These are phyloP conservation scores for Pseudotriccus pelzelni DNA, from an alignment of 2,797 vertebrate genomes.

Conservation along the genomic window DNA sequence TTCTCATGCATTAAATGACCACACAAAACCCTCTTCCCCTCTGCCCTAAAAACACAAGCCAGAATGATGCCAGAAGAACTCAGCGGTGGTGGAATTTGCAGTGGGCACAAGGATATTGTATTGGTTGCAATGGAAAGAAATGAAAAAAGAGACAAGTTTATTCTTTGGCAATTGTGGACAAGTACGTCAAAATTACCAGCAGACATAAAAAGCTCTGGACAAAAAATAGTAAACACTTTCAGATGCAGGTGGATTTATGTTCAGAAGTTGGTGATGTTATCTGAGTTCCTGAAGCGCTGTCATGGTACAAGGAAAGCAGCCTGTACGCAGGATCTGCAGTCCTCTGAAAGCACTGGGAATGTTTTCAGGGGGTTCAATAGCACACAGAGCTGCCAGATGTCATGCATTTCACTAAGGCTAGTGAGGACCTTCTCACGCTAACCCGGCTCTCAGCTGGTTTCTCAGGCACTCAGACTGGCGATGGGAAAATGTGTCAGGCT, in stretches of 20 bases:
- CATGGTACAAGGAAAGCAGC: neutral
- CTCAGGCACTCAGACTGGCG: neutral
- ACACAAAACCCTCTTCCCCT: slow-evolving; percentile 48
- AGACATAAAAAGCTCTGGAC: neutral
- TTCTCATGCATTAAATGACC: slow-evolving; percentile 66
- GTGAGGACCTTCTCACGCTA: neutral
- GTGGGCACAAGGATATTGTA: neutral
- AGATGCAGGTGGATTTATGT: neutral
- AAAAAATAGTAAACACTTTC: neutral
- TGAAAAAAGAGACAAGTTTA: neutral
- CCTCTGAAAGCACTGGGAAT: neutral
- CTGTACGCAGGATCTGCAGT: neutral
- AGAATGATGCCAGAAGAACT: slow-evolving; percentile 21
- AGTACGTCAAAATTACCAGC: neutral
- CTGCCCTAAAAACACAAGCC: slow-evolving; percentile 25
- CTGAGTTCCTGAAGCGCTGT: neutral
- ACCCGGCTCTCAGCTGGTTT: neutral
- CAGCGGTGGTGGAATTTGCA: neutral
- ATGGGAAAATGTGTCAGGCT: neutral
- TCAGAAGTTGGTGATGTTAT: neutral
- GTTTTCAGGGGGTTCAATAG: neutral
- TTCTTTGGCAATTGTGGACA: neutral
- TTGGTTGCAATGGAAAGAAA: neutral
- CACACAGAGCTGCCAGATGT: neutral
- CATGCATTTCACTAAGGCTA: neutral